Evolutionary conservation across 1,140 invertebrate species (phyloP).

Genomic region (Euura saliciscinereae): DNA sequence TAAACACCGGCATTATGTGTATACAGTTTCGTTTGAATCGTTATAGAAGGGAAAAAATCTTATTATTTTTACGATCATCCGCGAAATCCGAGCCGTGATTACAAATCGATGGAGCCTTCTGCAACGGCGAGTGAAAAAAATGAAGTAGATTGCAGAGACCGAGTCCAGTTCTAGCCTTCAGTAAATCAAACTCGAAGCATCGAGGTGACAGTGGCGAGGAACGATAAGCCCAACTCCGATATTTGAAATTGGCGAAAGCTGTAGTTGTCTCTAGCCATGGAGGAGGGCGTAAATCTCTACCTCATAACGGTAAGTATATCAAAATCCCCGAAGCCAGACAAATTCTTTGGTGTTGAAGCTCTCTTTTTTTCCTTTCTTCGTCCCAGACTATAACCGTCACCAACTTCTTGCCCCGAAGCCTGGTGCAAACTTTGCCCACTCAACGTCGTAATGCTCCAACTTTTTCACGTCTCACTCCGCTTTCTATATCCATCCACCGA

Average conservation of each 20-base stretch:
- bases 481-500: too few relatives aligned
- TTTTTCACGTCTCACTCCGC: not conserved
- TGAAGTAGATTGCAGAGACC: not conserved
- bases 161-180: not conserved
- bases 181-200: not conserved
- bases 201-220: not conserved
- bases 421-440: not conserved
- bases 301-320: not conserved
- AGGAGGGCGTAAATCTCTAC: not conserved
- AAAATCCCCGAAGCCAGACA: not conserved
- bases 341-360: not conserved
- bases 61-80: constrained; percentile 7
- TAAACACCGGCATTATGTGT: not conserved
- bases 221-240: not conserved
- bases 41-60: not conserved
- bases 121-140: not conserved
- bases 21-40: not conserved
- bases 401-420: not conserved
- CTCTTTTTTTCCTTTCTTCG: not conserved
- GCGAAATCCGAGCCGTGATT: not conserved
- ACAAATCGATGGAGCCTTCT: not conserved
- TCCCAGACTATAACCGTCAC: not conserved
- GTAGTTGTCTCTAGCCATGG: not conserved
- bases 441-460: not conserved
- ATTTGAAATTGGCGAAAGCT: not conserved